These are phyloP conservation scores for Thelaira solivaga DNA, from an alignment of 2,888 invertebrate species.

Conservation along the genomic window DNA sequence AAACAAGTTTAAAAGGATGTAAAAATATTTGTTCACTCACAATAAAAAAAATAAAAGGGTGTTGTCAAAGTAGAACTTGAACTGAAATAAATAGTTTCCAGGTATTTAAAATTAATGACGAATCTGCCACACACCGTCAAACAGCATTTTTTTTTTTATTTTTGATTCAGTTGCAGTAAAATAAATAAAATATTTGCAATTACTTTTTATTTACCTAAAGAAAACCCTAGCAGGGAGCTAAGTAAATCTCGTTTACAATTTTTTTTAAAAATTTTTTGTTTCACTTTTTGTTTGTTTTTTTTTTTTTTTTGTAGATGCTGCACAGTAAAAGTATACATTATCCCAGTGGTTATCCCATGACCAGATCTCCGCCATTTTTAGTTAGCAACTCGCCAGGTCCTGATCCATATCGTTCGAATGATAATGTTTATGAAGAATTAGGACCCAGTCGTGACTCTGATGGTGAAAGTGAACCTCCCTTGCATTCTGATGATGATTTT, in stretches of 20 bases:
- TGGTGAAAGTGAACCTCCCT: constrained; percentile 81
- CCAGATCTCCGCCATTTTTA: constrained; percentile 81
- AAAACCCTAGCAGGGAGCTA: no score
- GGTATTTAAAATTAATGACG: no score
- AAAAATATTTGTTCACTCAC: background rate
- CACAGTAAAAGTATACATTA: constrained; percentile 78
- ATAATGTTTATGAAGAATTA: constrained; percentile 90
- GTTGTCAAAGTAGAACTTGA: no score
- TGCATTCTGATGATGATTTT: constrained; percentile 89
- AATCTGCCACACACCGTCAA: no score
- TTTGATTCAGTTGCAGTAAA: no score
- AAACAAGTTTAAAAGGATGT: constrained; percentile 10
- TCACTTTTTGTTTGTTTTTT: background rate
- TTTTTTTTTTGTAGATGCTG: constrained; percentile 67
- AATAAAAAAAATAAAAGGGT: no score
- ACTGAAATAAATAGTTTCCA: no score
- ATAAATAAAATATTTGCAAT: no score
- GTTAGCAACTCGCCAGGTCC: constrained; percentile 84
- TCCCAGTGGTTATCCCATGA: constrained; percentile 81
- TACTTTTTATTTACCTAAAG: no score
- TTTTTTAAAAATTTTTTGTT: background rate
- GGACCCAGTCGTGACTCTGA: constrained; percentile 81
- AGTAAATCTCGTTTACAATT: background rate
- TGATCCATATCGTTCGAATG: constrained; percentile 81
- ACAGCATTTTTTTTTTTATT: no score